Conservation (phyloP, 2,888 invertebrate genomes). For the Petrolisthes manimaculis region DNA sequence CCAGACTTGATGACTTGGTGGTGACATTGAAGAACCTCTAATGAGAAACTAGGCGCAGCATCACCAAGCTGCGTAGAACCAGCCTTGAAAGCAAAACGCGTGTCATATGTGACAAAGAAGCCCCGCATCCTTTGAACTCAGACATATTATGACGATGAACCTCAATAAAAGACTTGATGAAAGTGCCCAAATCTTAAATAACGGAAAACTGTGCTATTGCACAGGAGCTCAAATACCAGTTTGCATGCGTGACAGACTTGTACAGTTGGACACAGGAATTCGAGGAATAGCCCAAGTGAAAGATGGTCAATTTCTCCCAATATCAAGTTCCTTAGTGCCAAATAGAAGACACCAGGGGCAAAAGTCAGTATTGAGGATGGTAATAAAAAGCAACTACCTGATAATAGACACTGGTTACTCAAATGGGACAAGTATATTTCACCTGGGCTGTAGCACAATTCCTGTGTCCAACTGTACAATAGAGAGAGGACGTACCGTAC, state of each 20-base stretch:
- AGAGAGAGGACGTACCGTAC: not conserved
- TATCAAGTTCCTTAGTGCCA: too few relatives aligned
- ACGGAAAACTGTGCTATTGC: conserved; percentile 4
- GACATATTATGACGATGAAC: conserved; percentile 12
- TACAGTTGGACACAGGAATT: not conserved
- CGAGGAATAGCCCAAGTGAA: too few relatives aligned
- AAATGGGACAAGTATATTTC: too few relatives aligned
- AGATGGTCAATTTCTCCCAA: too few relatives aligned
- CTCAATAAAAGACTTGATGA: not conserved
- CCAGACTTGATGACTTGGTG: conserved; percentile 30
- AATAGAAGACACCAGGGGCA: too few relatives aligned
- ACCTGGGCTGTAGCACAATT: too few relatives aligned
- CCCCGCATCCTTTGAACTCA: not conserved
- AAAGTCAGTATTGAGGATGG: too few relatives aligned
- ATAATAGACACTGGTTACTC: too few relatives aligned
- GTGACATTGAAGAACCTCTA: conserved; percentile 14
- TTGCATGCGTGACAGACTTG: not conserved
- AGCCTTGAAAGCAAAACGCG: not conserved
- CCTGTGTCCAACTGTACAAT: too few relatives aligned
- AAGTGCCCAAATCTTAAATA: not conserved
- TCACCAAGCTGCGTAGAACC: not conserved
- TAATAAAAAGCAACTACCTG: too few relatives aligned
- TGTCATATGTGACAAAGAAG: conserved; percentile 19
- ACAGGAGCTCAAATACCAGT: conserved; percentile 7
- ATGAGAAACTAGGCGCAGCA: conserved; percentile 22